phyloP scores from a whole-genome alignment of 2,797 vertebrate genomes.

The Anisognathus igniventris region DNA sequence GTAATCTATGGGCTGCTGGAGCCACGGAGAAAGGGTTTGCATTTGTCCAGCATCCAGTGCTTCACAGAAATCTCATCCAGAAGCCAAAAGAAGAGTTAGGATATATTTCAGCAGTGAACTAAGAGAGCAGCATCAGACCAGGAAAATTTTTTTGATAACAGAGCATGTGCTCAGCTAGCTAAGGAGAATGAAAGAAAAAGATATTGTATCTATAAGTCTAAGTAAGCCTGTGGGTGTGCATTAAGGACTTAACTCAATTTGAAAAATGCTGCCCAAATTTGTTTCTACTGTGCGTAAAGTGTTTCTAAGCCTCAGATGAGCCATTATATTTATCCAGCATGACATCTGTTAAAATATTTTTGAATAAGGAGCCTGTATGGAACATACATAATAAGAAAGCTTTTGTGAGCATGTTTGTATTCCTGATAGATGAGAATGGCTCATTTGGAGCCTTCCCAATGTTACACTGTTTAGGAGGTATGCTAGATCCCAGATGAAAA shows the following conservation, averaged over 20 bases:
- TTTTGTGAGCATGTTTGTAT: not conserved
- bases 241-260: constrained; percentile 61
- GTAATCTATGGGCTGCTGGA: not conserved
- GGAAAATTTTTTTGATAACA: not conserved
- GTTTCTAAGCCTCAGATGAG: constrained; percentile 34
- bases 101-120: not conserved
- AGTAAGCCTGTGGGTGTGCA: constrained; percentile 47
- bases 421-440: constrained; percentile 35
- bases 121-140: not conserved
- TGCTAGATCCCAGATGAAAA: constrained; percentile 40
- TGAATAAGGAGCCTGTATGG: constrained; percentile 21
- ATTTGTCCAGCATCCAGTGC: not conserved
- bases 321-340: constrained; percentile 51
- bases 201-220: constrained; percentile 60
- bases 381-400: constrained; percentile 32
- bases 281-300: constrained; percentile 10
- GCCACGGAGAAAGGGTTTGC: not conserved
- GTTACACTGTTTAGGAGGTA: not conserved
- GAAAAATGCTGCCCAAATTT: constrained; percentile 56
- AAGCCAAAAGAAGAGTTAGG: not conserved
- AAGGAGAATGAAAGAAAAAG: constrained; percentile 1
- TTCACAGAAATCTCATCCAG: not conserved
- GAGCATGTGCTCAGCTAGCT: not conserved
- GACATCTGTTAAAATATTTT: constrained; percentile 60
- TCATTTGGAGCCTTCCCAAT: constrained; percentile 31